Conservation (phyloP, 2,888 invertebrate species). For the Drosophila borealis region DNA sequence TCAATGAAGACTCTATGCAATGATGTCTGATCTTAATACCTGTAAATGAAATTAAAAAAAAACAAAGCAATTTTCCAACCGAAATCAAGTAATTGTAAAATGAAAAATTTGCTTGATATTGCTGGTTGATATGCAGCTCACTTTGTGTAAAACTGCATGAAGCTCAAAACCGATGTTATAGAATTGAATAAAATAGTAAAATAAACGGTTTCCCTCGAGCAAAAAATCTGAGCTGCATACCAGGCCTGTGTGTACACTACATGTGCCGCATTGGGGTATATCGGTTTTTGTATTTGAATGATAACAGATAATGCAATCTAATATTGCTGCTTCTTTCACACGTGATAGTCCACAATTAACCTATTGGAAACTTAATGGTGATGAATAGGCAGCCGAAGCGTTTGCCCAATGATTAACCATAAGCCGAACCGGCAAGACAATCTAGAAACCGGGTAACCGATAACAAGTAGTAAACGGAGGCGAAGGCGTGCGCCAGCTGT, state of each 20-base stretch:
- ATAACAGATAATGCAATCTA: constrained; percentile 29
- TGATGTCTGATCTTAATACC: no score
- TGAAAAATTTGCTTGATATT: no score
- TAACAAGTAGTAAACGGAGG: constrained; percentile 33
- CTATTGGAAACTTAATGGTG: constrained; percentile 20
- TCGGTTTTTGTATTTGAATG: background rate
- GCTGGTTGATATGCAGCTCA: no score
- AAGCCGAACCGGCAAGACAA: constrained; percentile 38
- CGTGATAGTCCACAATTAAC: constrained; percentile 30
- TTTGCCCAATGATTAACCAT: constrained; percentile 32
- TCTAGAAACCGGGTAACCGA: constrained; percentile 21
- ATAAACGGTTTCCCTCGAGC: background rate
- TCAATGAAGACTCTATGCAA: no score
- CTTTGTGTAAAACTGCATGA: no score
- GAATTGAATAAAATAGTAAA: no score
- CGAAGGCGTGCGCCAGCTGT: constrained; percentile 14
- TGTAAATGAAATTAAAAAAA: no score
- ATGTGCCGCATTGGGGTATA: constrained; percentile 14
- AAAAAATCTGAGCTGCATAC: constrained; percentile 2
- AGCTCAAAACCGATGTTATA: no score
- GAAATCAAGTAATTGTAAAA: no score
- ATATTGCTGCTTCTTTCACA: constrained; percentile 29
- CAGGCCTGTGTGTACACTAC: background rate
- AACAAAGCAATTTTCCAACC: no score
- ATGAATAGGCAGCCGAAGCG: constrained; percentile 29